These are phyloP conservation scores for Rotaria sp. DNA, from an alignment of 2,888 invertebrate species.

Conservation along the genomic window DNA sequence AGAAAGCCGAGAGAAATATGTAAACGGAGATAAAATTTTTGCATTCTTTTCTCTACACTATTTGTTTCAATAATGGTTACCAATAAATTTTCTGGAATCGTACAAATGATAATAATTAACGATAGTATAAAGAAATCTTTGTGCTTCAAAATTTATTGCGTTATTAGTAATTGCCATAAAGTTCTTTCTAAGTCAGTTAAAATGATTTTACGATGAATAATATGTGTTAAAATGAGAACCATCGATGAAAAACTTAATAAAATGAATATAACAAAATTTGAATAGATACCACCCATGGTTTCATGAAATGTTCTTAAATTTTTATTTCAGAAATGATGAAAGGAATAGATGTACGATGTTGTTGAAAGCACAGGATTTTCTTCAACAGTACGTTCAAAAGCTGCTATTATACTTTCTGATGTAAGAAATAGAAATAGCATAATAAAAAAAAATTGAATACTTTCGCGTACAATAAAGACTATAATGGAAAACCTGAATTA, in stretches of 20 bases:
- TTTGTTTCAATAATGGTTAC: not conserved
- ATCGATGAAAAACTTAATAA: not conserved
- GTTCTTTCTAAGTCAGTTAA: not conserved
- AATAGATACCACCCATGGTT: not conserved
- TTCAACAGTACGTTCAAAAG: not conserved
- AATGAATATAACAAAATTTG: not conserved
- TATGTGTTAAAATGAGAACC: not conserved
- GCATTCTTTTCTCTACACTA: not conserved
- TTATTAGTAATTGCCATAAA: not conserved
- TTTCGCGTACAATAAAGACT: not conserved
- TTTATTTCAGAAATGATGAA: not conserved
- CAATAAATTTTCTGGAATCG: not conserved
- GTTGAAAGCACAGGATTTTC: not conserved
- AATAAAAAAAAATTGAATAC: not conserved
- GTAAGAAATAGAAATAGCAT: not conserved
- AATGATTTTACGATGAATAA: not conserved
- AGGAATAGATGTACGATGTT: not conserved
- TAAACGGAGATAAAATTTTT: not conserved
- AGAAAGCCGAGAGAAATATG: not conserved
- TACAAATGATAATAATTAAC: not conserved
- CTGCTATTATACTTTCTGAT: not conserved
- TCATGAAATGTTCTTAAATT: not conserved
- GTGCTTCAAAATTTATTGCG: not conserved
- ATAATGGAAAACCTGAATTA: not conserved
- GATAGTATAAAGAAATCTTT: not conserved